Evolutionary conservation across 2,113 vertebrate species (phyloP).

Genomic region (Poecilia latipinna): DNA sequence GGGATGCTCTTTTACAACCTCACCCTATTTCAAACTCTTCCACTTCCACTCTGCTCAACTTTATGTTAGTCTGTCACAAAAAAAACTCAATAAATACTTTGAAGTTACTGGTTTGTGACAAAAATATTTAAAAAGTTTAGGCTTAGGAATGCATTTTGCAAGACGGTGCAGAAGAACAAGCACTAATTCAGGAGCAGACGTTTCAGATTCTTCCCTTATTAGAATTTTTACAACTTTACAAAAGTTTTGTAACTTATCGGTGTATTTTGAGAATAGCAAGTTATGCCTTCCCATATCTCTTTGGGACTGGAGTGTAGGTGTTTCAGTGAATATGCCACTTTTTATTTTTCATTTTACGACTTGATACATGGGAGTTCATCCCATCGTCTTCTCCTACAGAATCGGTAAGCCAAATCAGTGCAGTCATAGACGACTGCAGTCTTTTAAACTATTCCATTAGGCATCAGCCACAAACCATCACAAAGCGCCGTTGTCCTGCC

Average conservation of each 20-base stretch:
- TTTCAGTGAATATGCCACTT: slow-evolving; percentile 46
- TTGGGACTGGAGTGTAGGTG: slow-evolving; percentile 42
- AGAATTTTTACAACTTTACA: slow-evolving; percentile 19
- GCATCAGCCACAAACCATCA: slow-evolving; percentile 56
- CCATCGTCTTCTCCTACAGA: slow-evolving; percentile 14
- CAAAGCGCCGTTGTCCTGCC: slow-evolving; percentile 49
- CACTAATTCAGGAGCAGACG: background rate
- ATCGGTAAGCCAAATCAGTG: slow-evolving; percentile 35
- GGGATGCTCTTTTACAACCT: too few relatives aligned
- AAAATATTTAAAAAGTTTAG: too few relatives aligned
- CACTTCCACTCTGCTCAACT: too few relatives aligned
- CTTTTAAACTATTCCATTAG: slow-evolving; percentile 57
- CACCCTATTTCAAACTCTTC: too few relatives aligned
- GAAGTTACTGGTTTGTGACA: too few relatives aligned
- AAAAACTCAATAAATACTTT: too few relatives aligned
- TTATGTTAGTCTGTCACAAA: too few relatives aligned
- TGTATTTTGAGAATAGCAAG: slow-evolving; percentile 8
- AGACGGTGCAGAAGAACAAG: background rate
- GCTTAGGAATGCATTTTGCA: too few relatives aligned
- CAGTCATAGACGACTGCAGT: slow-evolving; percentile 33
- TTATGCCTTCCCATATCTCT: slow-evolving; percentile 24
- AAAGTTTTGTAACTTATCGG: slow-evolving; percentile 31
- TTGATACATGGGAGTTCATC: slow-evolving; percentile 18
- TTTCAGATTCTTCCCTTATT: background rate
- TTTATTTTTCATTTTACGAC: background rate